Base-by-base conservation (phyloP, 1,140 invertebrate species). In the Brachionus rotundiformis region DNA sequence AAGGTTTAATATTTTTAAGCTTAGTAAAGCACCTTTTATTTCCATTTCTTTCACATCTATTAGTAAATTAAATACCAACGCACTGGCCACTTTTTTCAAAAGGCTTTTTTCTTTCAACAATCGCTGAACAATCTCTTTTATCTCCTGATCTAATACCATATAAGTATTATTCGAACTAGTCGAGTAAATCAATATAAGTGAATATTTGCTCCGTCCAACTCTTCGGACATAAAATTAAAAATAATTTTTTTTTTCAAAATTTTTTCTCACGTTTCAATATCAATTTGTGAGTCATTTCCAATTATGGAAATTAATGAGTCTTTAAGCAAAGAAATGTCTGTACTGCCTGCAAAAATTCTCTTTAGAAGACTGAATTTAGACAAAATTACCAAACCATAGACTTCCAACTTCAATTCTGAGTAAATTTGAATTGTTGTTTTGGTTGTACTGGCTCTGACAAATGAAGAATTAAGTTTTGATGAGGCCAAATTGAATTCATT, bases 11-110 rank as follows among this genome's bases (percentile, higher is more conserved):
- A n/a, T n/a, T n/a, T n/a, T n/a, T n/a, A n/a, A n/a, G n/a, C n/a
- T n/a, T n/a, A n/a, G n/a, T n/a, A n/a, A n/a, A n/a, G n/a, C n/a
- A 54, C 47, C 47, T 19, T 54, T 54, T 54, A 54, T 54, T 54
- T 54, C n/a, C 47, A 54, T 54, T 54, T 54, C 47, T 19, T 54
- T 54, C 6, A 19, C n/a, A 19, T 54, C 47, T 19, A 54, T 54
- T 2, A 19, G 8, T 7, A 54, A 54, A 54, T n/a, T 54, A 54
- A 54, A 54, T 19, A 0, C 19, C 19, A 54, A 54, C 8, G 7
- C 1, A 54, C 8, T 19, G 16, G 47, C 47, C 5, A 19, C 47
- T 54, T 8, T 54, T 25, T 54, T 16, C 13, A 39, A 11, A 16
- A 54, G 19, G 2, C 3, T n/a, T 54, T 16, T 7, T 54, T 54